Evolutionary conservation across 1,140 invertebrate genomes (phyloP).

Genomic region (Drosophila pseudoobscura): DNA sequence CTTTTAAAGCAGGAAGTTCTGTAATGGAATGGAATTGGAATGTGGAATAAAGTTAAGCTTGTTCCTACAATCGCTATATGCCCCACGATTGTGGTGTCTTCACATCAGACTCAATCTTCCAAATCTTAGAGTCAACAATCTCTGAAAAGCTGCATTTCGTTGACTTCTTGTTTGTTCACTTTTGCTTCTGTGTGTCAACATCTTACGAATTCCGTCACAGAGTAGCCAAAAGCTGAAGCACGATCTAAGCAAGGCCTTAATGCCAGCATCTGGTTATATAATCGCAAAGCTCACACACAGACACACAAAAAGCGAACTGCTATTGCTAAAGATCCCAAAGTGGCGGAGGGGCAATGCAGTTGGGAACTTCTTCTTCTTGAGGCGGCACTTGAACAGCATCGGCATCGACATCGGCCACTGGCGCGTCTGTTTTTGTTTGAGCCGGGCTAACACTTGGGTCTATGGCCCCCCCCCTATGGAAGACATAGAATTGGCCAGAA

Average conservation of each 20-base stretch:
- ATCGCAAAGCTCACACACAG: conserved; percentile 39
- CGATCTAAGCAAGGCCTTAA: conserved; percentile 55
- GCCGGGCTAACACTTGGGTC: conserved; percentile 31
- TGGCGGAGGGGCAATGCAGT: conserved; percentile 25
- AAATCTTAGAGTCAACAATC: neutral
- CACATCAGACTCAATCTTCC: no score
- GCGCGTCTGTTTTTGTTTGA: conserved; percentile 61
- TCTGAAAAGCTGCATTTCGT: conserved; percentile 4
- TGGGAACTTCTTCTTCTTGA: conserved; percentile 58
- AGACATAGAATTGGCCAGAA: conserved; percentile 55
- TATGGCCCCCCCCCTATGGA: neutral
- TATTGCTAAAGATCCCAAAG: conserved; percentile 56
- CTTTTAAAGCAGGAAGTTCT: no score
- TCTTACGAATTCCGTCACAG: conserved; percentile 38
- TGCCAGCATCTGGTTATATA: conserved; percentile 69
- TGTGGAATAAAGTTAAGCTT: no score
- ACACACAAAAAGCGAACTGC: conserved; percentile 18
- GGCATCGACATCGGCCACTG: conserved; percentile 12
- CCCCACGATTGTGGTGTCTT: no score
- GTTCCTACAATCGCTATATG: no score
- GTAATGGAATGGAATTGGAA: no score
- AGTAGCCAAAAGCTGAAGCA: conserved; percentile 24
- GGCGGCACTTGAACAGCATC: conserved; percentile 19
- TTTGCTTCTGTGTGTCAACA: conserved; percentile 51
- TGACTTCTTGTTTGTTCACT: conserved; percentile 22